Evolutionary conservation across 1,140 invertebrate species (phyloP), one percentile per base, ranked within the genome.

Genomic region (Lepidotrigona ventralis): DNA sequence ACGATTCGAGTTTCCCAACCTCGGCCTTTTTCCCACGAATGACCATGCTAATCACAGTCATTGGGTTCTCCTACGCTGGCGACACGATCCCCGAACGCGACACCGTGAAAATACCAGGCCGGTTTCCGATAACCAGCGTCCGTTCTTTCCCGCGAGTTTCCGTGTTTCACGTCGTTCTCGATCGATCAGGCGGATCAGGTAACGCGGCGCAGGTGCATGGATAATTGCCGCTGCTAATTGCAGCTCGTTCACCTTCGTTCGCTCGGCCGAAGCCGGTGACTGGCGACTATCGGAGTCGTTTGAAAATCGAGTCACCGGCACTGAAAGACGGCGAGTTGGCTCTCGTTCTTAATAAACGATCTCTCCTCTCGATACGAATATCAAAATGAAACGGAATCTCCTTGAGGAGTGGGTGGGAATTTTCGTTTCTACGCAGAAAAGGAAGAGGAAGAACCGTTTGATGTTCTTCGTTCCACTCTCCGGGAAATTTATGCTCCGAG

Each of bases 181-280:
- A 33, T 60, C 74, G 39, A 69, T 29, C 29, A 54, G 19, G 17
- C 53, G 23, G 29, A 21, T 9, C 56, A 11, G 58, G 46, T 66
- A 58, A 33, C 33, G 64, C 54, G 12, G 39, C 8, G 19, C 81
- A 82, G 81, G 81, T 82, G 74, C 26, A 29, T 17, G 74, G 26
- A 69, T 82, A 82, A 82, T 82, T 82, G 74, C 14, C 23, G 14
- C 4, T 46, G 53, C 23, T 82, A 78, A 82, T 78, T 70, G 64
- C 71, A 70, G 74, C 74, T 70, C 64, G 74, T 82, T 82, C 81
- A 70, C 81, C 81, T 82, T 77, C 81, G 74, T 33, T 82, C 81
- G 12, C 81, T 60, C 39, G 39, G 15, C 33, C 33, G 33, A 33
- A 33, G 33, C 4, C 64, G 66, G 73, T 70, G 74, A 82, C 46